Evolutionary conservation across 1,140 invertebrate genomes (phyloP), one percentile per base, ranked within the genome.

Genomic region (Drosophila melanogaster): DNA sequence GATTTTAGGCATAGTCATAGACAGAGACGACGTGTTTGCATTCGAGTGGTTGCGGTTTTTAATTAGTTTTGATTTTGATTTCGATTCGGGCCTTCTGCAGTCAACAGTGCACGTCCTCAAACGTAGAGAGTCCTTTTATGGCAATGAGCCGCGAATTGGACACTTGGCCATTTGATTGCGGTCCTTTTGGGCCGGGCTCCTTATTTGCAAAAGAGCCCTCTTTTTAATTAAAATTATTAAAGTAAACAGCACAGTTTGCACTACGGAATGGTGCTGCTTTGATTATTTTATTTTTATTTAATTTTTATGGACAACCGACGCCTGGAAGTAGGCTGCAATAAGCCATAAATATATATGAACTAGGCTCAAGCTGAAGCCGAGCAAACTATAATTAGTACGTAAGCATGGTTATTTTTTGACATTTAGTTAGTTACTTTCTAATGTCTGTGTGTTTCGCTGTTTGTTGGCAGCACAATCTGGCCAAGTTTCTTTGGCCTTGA

Each of bases 371-470:
- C 26, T 7, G 6, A 30, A 58, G 58, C 49, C 59, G 60, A 81
- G 62, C 51, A 58, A 67, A 77, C 86, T 66, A 81, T 87, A 75
- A 87, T 87, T 87, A 85, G 87, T 85, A 87, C 75, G 60, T 78
- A 78, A 81, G 81, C 77, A 54, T 26, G 33, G 8, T 3, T 17
- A 24, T n/a, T 40, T 53, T 40, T 56, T 50, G 38, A 38, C 54
- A 54, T 69, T 41, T 41, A 46, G 64, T 75, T 71, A 47, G 54
- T 37, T 35, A 50, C 26, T 51, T 62, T 65, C 59, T 44, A 79
- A 75, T 61, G 61, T 51, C 10, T 24, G 38, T 14, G 57, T 73
- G 66, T 61, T 77, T 67, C 43, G 38, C 62, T 71, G 40, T 24
- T 62, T 71, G 56, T 73, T 79, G 69, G 62, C 79, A 67, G 69